Evolutionary conservation across 2,888 invertebrate species (phyloP).

Genomic region (Pristionchus mayeri): DNA sequence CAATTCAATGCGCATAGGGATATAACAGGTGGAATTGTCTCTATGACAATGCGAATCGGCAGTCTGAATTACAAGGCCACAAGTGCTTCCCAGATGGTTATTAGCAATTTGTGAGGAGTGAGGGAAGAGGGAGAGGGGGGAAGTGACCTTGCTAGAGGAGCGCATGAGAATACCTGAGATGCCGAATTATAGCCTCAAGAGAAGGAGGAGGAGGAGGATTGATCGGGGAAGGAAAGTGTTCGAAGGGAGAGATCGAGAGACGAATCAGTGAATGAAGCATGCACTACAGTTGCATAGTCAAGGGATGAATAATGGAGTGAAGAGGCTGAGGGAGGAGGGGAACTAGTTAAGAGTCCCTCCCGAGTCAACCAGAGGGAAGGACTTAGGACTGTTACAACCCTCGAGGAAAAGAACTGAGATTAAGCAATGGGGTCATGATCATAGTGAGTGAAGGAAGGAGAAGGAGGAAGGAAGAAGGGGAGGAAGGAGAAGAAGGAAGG

Average conservation of each 20-base stretch:
- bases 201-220: background rate
- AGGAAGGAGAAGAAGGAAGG: background rate
- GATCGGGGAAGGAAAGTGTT: background rate
- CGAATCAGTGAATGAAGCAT: background rate
- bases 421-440: constrained; percentile 38
- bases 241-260: background rate
- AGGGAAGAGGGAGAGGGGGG: background rate
- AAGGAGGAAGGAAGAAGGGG: background rate
- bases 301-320: constrained; percentile 5
- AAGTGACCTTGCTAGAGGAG: background rate
- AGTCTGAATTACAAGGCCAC: background rate
- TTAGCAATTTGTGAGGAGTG: background rate
- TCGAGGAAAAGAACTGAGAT: constrained; percentile 22
- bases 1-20: background rate
- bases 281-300: constrained; percentile 13
- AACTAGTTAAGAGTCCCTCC: no score
- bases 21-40: background rate
- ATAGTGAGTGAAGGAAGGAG: constrained; percentile 1
- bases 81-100: constrained; percentile 22
- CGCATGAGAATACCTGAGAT: background rate
- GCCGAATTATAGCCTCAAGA: constrained; percentile 27
- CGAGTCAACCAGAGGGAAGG: background rate
- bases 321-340: background rate
- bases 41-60: background rate
- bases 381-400: constrained; percentile 42